Evolutionary conservation across 2,797 vertebrate species (phyloP).

Genomic region (Sebastes variabilis): DNA sequence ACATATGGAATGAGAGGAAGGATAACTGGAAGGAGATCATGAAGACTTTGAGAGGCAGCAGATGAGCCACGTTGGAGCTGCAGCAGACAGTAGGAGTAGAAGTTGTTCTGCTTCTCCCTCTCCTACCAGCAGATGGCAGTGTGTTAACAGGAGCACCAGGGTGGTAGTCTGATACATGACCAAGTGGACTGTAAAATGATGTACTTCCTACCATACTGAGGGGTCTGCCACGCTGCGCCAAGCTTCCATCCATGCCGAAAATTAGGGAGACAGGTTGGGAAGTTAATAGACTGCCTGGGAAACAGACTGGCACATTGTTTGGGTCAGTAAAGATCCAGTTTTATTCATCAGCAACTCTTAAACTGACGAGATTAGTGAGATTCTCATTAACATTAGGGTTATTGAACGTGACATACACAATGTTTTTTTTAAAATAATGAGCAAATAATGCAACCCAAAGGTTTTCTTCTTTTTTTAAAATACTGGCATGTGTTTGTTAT

Average conservation of each 20-base stretch:
- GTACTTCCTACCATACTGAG: not conserved
- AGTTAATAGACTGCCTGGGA: not conserved
- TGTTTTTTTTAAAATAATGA: slow-evolving; percentile 26
- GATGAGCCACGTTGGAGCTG: not conserved
- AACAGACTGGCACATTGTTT: not conserved
- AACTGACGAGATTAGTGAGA: not conserved
- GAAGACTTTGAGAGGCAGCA: not conserved
- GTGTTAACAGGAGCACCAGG: not conserved
- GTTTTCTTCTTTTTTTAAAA: slow-evolving; percentile 13
- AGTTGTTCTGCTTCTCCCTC: not conserved
- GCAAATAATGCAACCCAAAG: slow-evolving; percentile 49
- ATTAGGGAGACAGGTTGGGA: not conserved
- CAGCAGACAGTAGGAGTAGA: not conserved
- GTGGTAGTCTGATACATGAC: not conserved
- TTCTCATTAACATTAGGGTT: not conserved
- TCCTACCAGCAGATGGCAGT: slow-evolving; percentile 58
- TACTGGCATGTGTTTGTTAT: slow-evolving; percentile 17
- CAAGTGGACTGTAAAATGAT: not conserved
- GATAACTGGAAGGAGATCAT: not conserved
- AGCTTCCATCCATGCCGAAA: not conserved
- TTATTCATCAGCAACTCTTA: not conserved
- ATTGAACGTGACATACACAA: not conserved
- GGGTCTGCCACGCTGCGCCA: not conserved
- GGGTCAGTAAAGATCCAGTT: not conserved
- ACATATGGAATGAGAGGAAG: not conserved